Percentiles rank a stretch among this genome's conserved stretches.
phyloP scores from a whole-genome alignment of 2,797 vertebrate species.

The Okamejei kenojei region DNA sequence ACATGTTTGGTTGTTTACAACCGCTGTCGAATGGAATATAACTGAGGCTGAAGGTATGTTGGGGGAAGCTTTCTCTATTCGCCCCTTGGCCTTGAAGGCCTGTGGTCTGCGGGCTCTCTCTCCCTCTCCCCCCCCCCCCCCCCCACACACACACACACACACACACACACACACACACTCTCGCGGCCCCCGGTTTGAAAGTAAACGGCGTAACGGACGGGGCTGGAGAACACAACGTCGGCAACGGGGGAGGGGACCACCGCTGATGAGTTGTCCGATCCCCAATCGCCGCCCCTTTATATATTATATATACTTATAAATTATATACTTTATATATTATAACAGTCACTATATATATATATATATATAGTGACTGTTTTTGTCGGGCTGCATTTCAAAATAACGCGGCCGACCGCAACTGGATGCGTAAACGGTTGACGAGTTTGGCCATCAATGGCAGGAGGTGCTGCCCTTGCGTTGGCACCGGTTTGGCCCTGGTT shows the following conservation, averaged over 20 bases:
- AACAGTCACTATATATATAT: too few relatives aligned
- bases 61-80: background rate
- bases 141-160: too few relatives aligned
- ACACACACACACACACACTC: too few relatives aligned
- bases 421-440: background rate
- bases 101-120: too few relatives aligned
- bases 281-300: too few relatives aligned
- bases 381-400: background rate
- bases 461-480: background rate
- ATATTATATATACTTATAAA: too few relatives aligned
- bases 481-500: background rate
- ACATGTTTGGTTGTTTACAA: slow-evolving; percentile 2
- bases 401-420: background rate
- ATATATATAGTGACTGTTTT: background rate
- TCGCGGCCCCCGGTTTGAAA: background rate
- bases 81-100: background rate
- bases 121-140: background rate
- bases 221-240: background rate
- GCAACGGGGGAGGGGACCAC: background rate
- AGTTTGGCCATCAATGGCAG: background rate
- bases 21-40: background rate
- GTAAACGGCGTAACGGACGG: background rate
- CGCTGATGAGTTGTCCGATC: background rate
- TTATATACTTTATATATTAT: too few relatives aligned
- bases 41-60: background rate